Percentiles rank a stretch among this genome's conserved stretches.
These are phyloP conservation scores for Chloroceryle aenea DNA, from an alignment of 2,113 vertebrate genomes.

Conservation along the genomic window DNA sequence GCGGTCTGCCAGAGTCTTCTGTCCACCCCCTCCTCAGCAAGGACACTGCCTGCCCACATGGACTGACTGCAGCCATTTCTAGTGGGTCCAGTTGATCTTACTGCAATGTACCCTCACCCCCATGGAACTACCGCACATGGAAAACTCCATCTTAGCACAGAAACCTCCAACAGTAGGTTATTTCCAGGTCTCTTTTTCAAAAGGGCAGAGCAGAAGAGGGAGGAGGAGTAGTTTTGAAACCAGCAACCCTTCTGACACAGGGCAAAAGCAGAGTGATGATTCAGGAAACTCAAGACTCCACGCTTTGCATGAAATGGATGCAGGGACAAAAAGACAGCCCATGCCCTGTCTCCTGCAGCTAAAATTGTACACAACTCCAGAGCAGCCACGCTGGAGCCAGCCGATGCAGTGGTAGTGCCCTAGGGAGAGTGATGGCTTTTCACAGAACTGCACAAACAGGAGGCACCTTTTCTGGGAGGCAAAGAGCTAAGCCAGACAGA, in stretches of 20 bases:
- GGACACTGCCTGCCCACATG: not conserved
- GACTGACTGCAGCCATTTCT: not conserved
- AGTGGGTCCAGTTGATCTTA: not conserved
- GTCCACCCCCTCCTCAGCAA: not conserved
- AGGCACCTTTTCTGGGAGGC: not conserved
- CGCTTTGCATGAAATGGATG: fast-evolving
- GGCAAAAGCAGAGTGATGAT: not conserved
- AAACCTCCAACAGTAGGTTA: not conserved
- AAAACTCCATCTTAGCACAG: not conserved
- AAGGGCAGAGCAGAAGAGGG: not conserved
- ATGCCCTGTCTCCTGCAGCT: fast-evolving
- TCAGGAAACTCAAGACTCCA: not conserved
- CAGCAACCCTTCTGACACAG: not conserved
- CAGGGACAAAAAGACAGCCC: not conserved
- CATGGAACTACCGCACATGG: not conserved
- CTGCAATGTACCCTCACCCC: not conserved
- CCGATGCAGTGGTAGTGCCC: not conserved
- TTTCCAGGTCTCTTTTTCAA: not conserved
- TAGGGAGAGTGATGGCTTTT: not conserved
- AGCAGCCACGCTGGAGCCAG: conserved; percentile 11
- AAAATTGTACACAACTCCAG: not conserved
- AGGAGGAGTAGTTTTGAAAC: not conserved
- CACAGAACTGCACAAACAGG: not conserved
- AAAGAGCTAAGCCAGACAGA: not conserved
- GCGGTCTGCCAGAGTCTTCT: not conserved